Evolutionary conservation across 2,888 invertebrate genomes (phyloP), one percentile per base, ranked within the genome.

Genomic region (Stegophylla sp.): DNA sequence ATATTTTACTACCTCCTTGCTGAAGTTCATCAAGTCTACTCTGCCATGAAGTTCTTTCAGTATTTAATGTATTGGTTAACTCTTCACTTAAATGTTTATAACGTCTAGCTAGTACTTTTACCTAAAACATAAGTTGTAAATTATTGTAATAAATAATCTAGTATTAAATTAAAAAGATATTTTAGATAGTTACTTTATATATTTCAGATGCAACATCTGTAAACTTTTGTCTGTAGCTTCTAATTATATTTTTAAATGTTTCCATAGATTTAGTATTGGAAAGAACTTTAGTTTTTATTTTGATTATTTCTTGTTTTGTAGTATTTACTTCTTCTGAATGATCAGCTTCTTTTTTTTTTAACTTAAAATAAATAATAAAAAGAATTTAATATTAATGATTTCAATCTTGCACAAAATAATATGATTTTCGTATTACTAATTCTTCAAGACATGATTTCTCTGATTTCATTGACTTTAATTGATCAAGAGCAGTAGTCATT

Each of bases 391-490:
- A 41, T 43, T 41, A 41, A n/a, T 20, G 20, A 34, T 71, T 17
- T n/a, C 1, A 23, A 15, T 34, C n/a, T 1, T 28, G 4, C 23
- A 41, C 2, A 56, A 56, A 17, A 17, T 43, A 59, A 45, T 7
- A 17, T 43, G 13, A 26, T 34, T 43, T 20, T 9, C 1, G 51
- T 23, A 17, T 79, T 79, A 79, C 79, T 61, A 79, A 79, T 71
- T 79, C 79, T 71, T 79, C 79, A 41, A 79, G 69, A 48, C 59
- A 79, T 23, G 79, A 69, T 48, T 79, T 79, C 48, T 79, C 79
- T 12, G 79, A 79, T 61, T 79, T 79, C 71, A 79, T 79, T 1
- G 79, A 79, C 69, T 79, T 79, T 69, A 79, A 61, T 48, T 79
- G 79, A 34, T 79, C 79, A 51, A 79, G 69, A 7, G 61, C 79